Evolutionary conservation across 2,797 vertebrate species (phyloP).

Genomic region (Sebastes minor): DNA sequence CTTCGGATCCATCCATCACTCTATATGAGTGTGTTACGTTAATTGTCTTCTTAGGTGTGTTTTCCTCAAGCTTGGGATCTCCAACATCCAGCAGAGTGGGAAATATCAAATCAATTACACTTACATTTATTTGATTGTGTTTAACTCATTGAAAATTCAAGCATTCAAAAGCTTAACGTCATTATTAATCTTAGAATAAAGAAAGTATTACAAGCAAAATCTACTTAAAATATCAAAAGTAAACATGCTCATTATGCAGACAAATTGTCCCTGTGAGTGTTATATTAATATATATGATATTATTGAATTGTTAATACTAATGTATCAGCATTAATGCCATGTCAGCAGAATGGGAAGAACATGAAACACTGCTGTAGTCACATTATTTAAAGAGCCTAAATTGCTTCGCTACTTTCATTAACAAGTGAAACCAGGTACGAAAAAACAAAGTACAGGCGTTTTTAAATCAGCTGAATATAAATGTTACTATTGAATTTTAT

Average conservation of each 20-base stretch:
- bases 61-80: not conserved
- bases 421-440: not conserved
- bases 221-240: not conserved
- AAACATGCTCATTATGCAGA: not conserved
- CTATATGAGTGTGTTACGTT: not conserved
- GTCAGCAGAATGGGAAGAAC: not conserved
- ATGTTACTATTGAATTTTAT: too few relatives aligned
- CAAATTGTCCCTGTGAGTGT: not conserved
- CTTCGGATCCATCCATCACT: not conserved
- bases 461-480: not conserved
- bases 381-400: not conserved
- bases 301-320: not conserved
- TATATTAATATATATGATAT: not conserved
- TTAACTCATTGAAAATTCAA: not conserved
- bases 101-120: not conserved
- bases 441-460: not conserved
- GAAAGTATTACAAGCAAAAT: not conserved
- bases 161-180: not conserved
- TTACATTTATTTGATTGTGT: not conserved
- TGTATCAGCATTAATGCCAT: not conserved
- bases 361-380: not conserved
- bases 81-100: not conserved
- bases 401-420: not conserved
- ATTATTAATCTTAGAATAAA: not conserved
- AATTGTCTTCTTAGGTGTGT: not conserved